phyloP scores from a whole-genome alignment of 2,888 invertebrate species.

The Hemistola chrysoprasaria region DNA sequence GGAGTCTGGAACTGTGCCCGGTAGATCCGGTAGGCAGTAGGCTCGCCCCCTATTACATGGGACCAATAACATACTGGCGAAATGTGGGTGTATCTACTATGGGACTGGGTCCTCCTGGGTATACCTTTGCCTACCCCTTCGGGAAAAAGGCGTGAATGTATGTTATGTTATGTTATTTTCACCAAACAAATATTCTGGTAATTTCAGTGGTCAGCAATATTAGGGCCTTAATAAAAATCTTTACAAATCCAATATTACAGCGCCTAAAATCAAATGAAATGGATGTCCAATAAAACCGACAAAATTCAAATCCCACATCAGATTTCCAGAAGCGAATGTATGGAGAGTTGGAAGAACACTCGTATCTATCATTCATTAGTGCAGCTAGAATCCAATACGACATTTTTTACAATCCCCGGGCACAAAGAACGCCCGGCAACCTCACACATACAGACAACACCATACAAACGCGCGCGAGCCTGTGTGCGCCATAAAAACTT shows the following conservation, averaged over 20 bases:
- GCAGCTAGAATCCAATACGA: conserved; percentile 81
- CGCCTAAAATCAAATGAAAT: conserved; percentile 37
- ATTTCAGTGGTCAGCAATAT: neutral
- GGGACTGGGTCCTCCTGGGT: too few species aligned
- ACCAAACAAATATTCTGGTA: too few species aligned
- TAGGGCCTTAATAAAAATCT: conserved; percentile 3
- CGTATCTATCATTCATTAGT: conserved; percentile 81
- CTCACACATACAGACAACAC: conserved; percentile 54
- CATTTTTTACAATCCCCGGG: conserved; percentile 80
- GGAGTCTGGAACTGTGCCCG: too few species aligned
- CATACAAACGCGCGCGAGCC: conserved; percentile 48
- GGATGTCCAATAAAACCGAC: conserved; percentile 36
- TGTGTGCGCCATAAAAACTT: conserved; percentile 71
- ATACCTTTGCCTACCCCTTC: too few species aligned
- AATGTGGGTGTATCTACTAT: too few species aligned
- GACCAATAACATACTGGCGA: too few species aligned
- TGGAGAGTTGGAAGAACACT: conserved; percentile 53
- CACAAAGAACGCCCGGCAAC: conserved; percentile 76
- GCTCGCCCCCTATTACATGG: too few species aligned
- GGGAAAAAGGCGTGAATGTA: too few species aligned
- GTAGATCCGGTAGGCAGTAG: too few species aligned
- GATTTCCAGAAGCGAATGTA: conserved; percentile 60
- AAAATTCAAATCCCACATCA: conserved; percentile 61
- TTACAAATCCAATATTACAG: conserved; percentile 7
- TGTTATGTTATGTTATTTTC: too few species aligned